These are phyloP conservation scores for Diachrysia chrysitis DNA, from an alignment of 2,888 invertebrate genomes.

Conservation along the genomic window DNA sequence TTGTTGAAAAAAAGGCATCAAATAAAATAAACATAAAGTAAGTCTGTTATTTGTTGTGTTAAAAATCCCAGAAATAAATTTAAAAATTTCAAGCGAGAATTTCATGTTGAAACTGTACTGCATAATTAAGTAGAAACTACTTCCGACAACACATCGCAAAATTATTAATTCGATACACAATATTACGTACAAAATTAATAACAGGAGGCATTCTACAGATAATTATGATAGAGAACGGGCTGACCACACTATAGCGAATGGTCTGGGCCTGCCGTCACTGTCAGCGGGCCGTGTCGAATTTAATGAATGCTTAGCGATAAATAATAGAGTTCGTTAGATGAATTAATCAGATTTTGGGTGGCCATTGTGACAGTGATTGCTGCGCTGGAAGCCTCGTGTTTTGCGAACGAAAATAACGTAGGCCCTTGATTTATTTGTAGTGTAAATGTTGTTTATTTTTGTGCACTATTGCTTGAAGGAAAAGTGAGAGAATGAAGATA, in stretches of 20 bases:
- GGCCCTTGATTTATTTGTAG: constrained; percentile 48
- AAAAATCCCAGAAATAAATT: no score
- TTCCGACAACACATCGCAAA: neutral
- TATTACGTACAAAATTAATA: constrained; percentile 52
- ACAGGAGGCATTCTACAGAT: constrained; percentile 44
- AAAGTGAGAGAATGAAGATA: neutral
- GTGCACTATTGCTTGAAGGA: neutral
- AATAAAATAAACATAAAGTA: no score
- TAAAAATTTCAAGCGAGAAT: no score
- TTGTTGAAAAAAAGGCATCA: no score
- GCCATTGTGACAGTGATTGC: constrained; percentile 69
- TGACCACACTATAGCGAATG: constrained; percentile 52
- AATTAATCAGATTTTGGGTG: constrained; percentile 72
- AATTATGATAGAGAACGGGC: constrained; percentile 50
- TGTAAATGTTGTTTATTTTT: constrained; percentile 34
- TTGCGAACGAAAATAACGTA: constrained; percentile 54
- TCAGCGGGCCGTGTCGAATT: constrained; percentile 68
- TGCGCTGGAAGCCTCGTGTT: constrained; percentile 53
- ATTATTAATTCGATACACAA: constrained; percentile 20
- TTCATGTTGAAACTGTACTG: neutral
- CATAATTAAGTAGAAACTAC: neutral
- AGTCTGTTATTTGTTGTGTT: no score
- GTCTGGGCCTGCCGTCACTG: constrained; percentile 45
- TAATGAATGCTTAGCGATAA: constrained; percentile 77
- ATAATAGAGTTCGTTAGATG: constrained; percentile 79